Percentiles rank a stretch among this genome's conserved stretches.
These are phyloP conservation scores for Psylliodes chrysocephalus DNA, from an alignment of 2,888 invertebrate species.

Conservation along the genomic window DNA sequence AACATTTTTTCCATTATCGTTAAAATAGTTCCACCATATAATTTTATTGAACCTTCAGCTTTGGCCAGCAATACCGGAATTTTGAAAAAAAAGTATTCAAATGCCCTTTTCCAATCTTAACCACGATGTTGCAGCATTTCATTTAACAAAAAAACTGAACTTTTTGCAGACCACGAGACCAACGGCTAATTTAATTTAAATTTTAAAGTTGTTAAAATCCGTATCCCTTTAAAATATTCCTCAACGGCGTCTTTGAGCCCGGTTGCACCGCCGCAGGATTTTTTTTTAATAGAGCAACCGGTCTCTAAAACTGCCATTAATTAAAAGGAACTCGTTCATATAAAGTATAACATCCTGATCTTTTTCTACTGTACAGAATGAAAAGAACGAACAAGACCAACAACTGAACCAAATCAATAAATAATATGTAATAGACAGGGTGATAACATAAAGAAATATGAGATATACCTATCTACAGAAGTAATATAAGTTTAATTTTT, in stretches of 20 bases:
- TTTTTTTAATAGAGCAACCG: constrained; percentile 35
- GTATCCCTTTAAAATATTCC: neutral
- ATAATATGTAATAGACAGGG: constrained; percentile 10
- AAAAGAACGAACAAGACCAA: neutral
- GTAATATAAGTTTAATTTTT: too few relatives aligned
- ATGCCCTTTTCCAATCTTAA: too few relatives aligned
- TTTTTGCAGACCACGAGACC: too few relatives aligned
- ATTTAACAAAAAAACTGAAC: too few relatives aligned
- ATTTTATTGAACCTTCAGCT: too few relatives aligned
- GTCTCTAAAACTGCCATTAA: constrained; percentile 39
- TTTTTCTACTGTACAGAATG: constrained; percentile 33
- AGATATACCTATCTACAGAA: too few relatives aligned
- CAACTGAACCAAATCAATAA: neutral
- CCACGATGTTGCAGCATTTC: too few relatives aligned
- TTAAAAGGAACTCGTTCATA: constrained; percentile 37
- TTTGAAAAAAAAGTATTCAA: too few relatives aligned
- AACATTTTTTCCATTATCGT: too few relatives aligned
- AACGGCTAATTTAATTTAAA: neutral
- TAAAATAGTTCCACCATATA: too few relatives aligned
- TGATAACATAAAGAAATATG: neutral
- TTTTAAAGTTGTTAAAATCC: too few relatives aligned
- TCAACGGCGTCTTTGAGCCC: neutral
- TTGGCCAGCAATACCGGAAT: too few relatives aligned
- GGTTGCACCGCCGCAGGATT: neutral
- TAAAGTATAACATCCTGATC: constrained; percentile 39